phyloP scores from a whole-genome alignment of 2,797 vertebrate genomes.

The Melanotaenia nigrans region DNA sequence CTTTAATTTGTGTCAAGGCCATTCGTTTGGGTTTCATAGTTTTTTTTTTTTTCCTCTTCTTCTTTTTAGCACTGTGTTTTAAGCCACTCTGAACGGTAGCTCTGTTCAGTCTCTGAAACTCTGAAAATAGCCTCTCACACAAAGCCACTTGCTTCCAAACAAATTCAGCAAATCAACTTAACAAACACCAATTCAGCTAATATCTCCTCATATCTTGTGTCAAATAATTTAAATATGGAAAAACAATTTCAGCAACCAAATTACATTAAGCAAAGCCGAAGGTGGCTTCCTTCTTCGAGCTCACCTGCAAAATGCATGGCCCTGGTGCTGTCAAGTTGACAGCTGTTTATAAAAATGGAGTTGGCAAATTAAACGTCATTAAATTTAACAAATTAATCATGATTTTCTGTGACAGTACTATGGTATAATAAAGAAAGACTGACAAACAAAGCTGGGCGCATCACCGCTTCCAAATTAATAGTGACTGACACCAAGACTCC shows the following conservation, averaged over 20 bases:
- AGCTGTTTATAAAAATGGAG: slow-evolving; percentile 58
- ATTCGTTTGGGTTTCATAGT: slow-evolving; percentile 2
- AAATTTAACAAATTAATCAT: slow-evolving; percentile 79
- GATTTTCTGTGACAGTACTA: slow-evolving; percentile 75
- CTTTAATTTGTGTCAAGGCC: slow-evolving; percentile 26
- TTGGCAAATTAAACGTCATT: slow-evolving; percentile 73
- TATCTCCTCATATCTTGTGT: slow-evolving; percentile 29
- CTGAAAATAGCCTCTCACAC: slow-evolving; percentile 13
- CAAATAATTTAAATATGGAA: slow-evolving; percentile 43
- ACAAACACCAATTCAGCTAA: not conserved
- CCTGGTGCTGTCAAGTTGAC: slow-evolving; percentile 59
- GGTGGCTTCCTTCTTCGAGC: slow-evolving; percentile 19
- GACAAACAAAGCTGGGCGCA: slow-evolving; percentile 71
- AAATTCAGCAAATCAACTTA: slow-evolving; percentile 4
- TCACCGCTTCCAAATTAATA: slow-evolving; percentile 76
- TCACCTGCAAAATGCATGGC: slow-evolving; percentile 50
- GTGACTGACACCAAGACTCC: slow-evolving; percentile 76
- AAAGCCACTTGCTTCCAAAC: not conserved
- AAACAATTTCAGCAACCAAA: slow-evolving; percentile 42
- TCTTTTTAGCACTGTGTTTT: slow-evolving; percentile 9
- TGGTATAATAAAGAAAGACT: slow-evolving; percentile 73
- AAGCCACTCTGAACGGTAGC: slow-evolving; percentile 19
- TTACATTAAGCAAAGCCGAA: slow-evolving; percentile 52
- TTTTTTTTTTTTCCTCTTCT: not conserved
- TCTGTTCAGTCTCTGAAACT: slow-evolving; percentile 12